Evolutionary conservation across 2,888 invertebrate genomes (phyloP).

Genomic region (Trissolcus japonicus): DNA sequence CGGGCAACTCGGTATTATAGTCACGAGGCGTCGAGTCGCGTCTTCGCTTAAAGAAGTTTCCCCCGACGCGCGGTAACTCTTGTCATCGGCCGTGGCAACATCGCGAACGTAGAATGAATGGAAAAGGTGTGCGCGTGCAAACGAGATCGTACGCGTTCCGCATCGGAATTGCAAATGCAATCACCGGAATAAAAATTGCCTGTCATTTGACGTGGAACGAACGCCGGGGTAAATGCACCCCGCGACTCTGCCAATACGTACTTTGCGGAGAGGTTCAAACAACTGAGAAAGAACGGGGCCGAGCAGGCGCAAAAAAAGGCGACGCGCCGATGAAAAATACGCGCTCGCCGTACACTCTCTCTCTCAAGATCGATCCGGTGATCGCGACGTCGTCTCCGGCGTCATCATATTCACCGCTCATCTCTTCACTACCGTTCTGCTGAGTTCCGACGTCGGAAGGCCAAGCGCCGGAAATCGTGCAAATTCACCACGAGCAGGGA

Average conservation of each 20-base stretch:
- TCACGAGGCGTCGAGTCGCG: conserved; percentile 50
- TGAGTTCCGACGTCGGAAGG: conserved; percentile 32
- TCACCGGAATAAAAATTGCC: conserved; percentile 75
- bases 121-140: conserved; percentile 49
- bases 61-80: conserved; percentile 48
- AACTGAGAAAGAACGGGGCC: conserved; percentile 18
- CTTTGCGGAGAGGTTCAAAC: conserved; percentile 46
- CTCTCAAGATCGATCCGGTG: conserved; percentile 62
- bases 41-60: conserved; percentile 52
- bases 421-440: conserved; percentile 24
- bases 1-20: conserved; percentile 42
- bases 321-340: conserved; percentile 53
- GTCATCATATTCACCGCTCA: conserved; percentile 45
- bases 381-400: conserved; percentile 30
- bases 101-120: conserved; percentile 49
- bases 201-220: conserved; percentile 72
- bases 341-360: conserved; percentile 57
- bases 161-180: conserved; percentile 75
- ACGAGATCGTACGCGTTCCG: conserved; percentile 59
- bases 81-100: conserved; percentile 53
- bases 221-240: conserved; percentile 49
- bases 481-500: conserved; percentile 42
- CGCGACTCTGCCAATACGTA: conserved; percentile 40
- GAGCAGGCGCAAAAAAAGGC: not conserved
- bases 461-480: conserved; percentile 49